Evolutionary conservation across 2,797 vertebrate species (phyloP), one percentile per base, ranked within the genome.

Genomic region (Hemitrygon akajei): DNA sequence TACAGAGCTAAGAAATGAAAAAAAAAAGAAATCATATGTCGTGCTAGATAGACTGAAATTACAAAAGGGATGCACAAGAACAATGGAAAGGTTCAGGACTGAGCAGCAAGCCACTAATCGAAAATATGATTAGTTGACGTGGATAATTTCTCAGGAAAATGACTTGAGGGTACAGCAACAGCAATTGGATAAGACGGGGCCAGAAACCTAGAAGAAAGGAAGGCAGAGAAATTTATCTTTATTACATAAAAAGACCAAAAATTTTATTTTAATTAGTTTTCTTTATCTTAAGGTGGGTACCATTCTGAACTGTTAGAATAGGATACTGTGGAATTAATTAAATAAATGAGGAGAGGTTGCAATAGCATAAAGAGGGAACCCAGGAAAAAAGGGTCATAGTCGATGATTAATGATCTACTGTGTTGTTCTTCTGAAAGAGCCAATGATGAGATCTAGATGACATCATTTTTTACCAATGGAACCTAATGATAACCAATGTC

Each of bases 381-480:
- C 86, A 89, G 86, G 4, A 22, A 66, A 63, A 63, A 89, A 89
- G 69, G 60, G 86, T 89, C 86, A 89, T 37, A 18, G 10, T 37
- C 16, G n/a, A 14, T 69, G 86, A 89, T 89, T 89, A 89, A 89
- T 69, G 86, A 69, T 69, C n/a, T 63, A 69, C 34, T 22, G 7
- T 69, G n/a, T 89, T 69, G 63, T 89, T 37, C 86, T 69, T 89
- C 60, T 37, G 69, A 89, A 89, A 63, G 63, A 89, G 86, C n/a
- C 86, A 69, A 89, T 89, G 63, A 89, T 89, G 86, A 89, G 86
- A 69, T 69, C 11, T 69, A 89, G 86, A 89, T 89, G 60, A 89
- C 86, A 89, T 89, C 60, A 89, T 89, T 69, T 69, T 89, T 69
- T 89, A 89, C 86, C 86, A 89, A 10, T 89, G 86, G 69, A 89